Evolutionary conservation across 2,797 vertebrate species (phyloP).

Genomic region (Cichlasoma orientale): DNA sequence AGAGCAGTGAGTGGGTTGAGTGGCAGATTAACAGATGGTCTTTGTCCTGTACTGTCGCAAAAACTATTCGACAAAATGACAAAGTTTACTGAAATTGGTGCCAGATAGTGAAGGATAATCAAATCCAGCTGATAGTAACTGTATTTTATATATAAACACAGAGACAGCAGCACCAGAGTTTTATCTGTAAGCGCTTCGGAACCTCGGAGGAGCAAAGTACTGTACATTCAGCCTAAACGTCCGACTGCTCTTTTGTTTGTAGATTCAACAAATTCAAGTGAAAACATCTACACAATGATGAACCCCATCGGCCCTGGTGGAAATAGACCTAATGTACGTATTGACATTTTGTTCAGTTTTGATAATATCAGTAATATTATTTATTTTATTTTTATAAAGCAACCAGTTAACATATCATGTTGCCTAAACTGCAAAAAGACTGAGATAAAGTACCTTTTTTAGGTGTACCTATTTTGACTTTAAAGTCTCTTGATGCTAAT

Average conservation of each 20-base stretch:
- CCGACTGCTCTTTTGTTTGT: constrained; percentile 1
- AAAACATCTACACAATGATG: constrained; percentile 92
- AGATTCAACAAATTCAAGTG: constrained; percentile 93
- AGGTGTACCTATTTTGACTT: not conserved
- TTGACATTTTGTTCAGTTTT: not conserved
- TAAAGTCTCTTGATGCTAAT: not conserved
- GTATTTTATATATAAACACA: not conserved
- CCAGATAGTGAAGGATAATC: not conserved
- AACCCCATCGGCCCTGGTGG: constrained; percentile 85
- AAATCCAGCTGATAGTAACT: not conserved
- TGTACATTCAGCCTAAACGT: not conserved
- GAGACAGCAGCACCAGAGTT: no score
- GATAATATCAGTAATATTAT: not conserved
- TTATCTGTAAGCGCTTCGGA: not conserved
- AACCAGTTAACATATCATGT: not conserved
- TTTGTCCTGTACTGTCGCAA: constrained; percentile 1
- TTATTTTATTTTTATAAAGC: not conserved
- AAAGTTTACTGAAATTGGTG: constrained; percentile 1
- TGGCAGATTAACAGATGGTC: constrained; percentile 10
- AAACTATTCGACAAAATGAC: constrained; percentile 3
- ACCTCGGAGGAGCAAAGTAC: not conserved
- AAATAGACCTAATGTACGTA: constrained; percentile 85
- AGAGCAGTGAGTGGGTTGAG: not conserved
- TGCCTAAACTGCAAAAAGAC: not conserved
- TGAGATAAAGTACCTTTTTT: not conserved